Base-by-base conservation (phyloP, 2,888 invertebrate genomes). In the Dorcus parallelipipedus region DNA sequence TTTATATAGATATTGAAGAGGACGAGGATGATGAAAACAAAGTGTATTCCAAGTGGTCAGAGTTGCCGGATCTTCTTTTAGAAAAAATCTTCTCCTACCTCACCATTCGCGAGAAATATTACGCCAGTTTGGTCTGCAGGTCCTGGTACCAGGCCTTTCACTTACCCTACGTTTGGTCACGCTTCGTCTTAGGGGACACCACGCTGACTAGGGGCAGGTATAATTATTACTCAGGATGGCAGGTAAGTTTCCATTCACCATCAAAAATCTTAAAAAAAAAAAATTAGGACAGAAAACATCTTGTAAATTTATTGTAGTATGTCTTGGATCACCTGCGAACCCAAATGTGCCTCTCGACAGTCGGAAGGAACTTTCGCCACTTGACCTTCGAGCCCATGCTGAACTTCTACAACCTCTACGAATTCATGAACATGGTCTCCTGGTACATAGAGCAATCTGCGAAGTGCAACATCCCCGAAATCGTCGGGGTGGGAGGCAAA, bases 171-270 rank as follows among this genome's bases (percentile, higher is more conserved):
- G 86, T 89, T n/a, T 93, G 93, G 93, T 81, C 85, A 6, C 84
- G 83, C 9, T 92, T 93, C 70, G 80, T 84, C 1, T 79, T 92
- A 45, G 84, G 86, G 62, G 92, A 92, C 71, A 81, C 81, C 1
- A 89, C 90, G 0, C 79, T 93, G 20, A 91, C 91, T 0, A 82
- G 90, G 56, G 81, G 87, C 23, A 86, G 88, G 72, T 91, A 86
- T 73, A 91, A 91, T 71, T 89, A 91, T 68, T 91, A 90, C 73
- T 87, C 88, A 51, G 92, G 92, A 14, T 92, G 91, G 87, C 89
- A 89, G 79, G 84, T 83, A 72, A 56, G 3, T 20, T 3, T 3
- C 20, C 20, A 2, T 20, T 3, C 2, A 2, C 3, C 20, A 2
- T 20, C 0, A 20, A 20, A 20, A 20, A 20, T 3, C 20, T 3